These are phyloP conservation scores for Laupala kohalensis DNA, from an alignment of 1,140 invertebrate species.

Conservation along the genomic window DNA sequence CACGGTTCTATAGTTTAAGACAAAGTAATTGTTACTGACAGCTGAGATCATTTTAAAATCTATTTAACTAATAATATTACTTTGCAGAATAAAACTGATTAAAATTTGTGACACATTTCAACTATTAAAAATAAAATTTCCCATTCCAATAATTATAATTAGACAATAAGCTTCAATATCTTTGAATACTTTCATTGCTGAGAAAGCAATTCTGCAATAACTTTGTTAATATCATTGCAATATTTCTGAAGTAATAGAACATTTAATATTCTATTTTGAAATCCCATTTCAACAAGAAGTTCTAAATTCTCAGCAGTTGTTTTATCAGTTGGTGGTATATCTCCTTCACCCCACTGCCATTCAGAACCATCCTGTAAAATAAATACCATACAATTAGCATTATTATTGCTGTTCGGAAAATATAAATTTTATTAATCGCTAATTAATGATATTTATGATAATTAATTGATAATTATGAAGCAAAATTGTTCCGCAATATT, in stretches of 20 bases:
- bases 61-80: too few species aligned
- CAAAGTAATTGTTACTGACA: too few species aligned
- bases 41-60: too few species aligned
- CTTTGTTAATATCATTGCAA: constrained; percentile 8
- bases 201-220: constrained; percentile 4
- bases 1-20: too few species aligned
- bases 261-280: constrained; percentile 6
- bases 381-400: background rate
- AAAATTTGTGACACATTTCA: background rate
- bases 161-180: background rate
- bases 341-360: background rate
- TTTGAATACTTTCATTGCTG: background rate
- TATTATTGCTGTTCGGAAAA: too few species aligned
- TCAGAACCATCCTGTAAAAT: background rate
- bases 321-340: background rate
- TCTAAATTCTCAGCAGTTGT: constrained; percentile 4
- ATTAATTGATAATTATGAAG: background rate
- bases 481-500: background rate
- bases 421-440: background rate
- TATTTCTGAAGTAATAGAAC: constrained; percentile 5
- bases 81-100: background rate
- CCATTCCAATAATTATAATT: background rate
- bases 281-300: constrained; percentile 10
- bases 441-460: background rate
- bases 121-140: background rate